Evolutionary conservation across 2,888 invertebrate species (phyloP).

Genomic region (Torymus auratus): DNA sequence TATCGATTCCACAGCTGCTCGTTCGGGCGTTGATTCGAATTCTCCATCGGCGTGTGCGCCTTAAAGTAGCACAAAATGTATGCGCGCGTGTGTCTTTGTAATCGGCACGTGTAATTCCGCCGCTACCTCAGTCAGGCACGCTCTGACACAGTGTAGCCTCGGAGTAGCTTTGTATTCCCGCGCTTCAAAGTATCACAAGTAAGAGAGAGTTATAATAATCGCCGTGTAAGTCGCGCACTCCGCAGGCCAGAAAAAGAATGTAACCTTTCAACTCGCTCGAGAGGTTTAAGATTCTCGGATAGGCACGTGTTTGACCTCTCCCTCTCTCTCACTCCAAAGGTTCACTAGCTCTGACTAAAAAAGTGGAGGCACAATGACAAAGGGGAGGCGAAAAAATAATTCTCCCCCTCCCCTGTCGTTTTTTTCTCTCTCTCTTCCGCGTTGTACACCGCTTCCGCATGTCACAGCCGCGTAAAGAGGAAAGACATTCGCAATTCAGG

Average conservation of each 20-base stretch:
- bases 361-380: neutral
- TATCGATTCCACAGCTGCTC: no score
- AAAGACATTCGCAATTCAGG: slow-evolving; percentile 57
- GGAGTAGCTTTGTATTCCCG: no score
- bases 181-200: no score
- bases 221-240: no score
- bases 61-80: no score
- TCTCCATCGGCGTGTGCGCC: no score
- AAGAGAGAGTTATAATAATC: no score
- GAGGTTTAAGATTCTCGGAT: slow-evolving; percentile 17
- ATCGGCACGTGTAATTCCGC: no score
- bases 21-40: no score
- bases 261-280: slow-evolving; percentile 16
- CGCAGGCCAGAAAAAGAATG: neutral
- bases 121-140: no score
- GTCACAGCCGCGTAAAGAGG: slow-evolving; percentile 25
- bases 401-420: neutral
- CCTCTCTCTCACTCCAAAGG: neutral
- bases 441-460: neutral
- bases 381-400: neutral
- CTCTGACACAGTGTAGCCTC: no score
- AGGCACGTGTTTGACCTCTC: slow-evolving; percentile 45
- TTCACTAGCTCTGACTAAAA: neutral
- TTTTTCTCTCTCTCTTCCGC: neutral
- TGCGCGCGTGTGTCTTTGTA: no score